Evolutionary conservation across 2,888 invertebrate genomes (phyloP).

Genomic region (Mesorhabditis sp.): DNA sequence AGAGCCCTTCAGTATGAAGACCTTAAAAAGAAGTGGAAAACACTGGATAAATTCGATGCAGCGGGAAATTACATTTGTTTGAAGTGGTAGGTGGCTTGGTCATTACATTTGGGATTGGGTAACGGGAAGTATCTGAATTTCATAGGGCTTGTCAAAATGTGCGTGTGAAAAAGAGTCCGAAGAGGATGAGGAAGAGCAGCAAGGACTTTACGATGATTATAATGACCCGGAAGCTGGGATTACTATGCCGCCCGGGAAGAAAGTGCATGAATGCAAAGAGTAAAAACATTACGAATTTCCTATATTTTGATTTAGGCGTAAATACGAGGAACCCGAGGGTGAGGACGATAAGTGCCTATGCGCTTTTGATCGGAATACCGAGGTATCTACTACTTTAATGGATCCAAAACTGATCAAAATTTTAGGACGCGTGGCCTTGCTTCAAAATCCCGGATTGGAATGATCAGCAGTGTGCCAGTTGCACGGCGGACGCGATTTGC

Average conservation of each 20-base stretch:
- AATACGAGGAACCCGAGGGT: slow-evolving; percentile 36
- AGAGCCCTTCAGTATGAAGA: neutral
- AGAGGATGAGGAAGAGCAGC: neutral
- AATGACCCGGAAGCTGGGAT: slow-evolving; percentile 19
- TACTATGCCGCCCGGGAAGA: slow-evolving; percentile 7
- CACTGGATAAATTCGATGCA: neutral
- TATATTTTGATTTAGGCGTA: too few species aligned
- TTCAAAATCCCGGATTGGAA: slow-evolving; percentile 27
- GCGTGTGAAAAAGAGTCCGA: slow-evolving; percentile 19
- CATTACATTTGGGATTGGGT: neutral
- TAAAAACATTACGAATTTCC: too few species aligned
- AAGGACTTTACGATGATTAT: slow-evolving; percentile 20
- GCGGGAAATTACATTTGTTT: slow-evolving; percentile 13
- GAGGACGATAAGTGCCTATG: slow-evolving; percentile 44
- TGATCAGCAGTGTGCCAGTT: slow-evolving; percentile 32
- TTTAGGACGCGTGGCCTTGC: slow-evolving; percentile 39
- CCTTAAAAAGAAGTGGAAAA: neutral
- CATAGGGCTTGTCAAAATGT: slow-evolving; percentile 33
- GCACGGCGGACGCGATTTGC: slow-evolving; percentile 35
- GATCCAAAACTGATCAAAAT: slow-evolving; percentile 14
- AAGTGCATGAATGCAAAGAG: neutral
- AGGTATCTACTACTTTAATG: slow-evolving; percentile 13
- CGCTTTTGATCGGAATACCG: slow-evolving; percentile 45
- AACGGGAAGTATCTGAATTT: slow-evolving; percentile 8
- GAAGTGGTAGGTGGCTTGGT: slow-evolving; percentile 10